A percentile compares a stretch with the other conserved stretches of the same genome.
These are phyloP conservation scores for Luperina testacea DNA, from an alignment of 2,888 invertebrate genomes.

Conservation along the genomic window DNA sequence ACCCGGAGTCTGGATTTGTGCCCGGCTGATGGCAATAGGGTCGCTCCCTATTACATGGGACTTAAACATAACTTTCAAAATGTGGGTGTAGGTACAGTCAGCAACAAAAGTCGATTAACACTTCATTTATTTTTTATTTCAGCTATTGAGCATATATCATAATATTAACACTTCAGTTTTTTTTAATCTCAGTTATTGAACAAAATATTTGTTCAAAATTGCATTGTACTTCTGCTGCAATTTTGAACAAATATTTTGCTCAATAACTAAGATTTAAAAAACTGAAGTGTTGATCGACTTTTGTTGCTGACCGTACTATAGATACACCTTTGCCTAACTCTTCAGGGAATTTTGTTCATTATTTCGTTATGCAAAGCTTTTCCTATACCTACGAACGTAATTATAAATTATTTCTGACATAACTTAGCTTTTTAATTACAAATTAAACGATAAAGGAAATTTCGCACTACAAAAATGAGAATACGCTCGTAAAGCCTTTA, in stretches of 20 bases:
- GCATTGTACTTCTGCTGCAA: no score
- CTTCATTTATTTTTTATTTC: no score
- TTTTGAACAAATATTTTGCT: no score
- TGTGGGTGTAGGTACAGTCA: not conserved
- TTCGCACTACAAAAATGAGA: conserved; percentile 38
- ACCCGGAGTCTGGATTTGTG: not conserved
- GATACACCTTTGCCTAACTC: no score
- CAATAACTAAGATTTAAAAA: no score
- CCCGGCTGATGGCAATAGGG: not conserved
- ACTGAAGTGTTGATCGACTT: no score
- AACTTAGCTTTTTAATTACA: conserved; percentile 22
- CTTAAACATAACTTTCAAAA: not conserved
- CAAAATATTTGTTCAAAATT: no score
- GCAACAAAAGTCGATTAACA: no score
- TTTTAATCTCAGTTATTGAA: no score
- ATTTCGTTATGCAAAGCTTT: not conserved
- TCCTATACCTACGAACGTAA: not conserved
- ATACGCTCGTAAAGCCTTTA: conserved; percentile 46
- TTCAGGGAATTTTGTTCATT: not conserved
- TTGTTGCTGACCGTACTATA: no score
- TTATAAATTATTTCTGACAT: not conserved
- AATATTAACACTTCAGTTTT: no score
- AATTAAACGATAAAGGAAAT: conserved; percentile 36
- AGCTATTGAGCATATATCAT: no score
- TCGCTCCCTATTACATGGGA: not conserved